A percentile compares a stretch with the other conserved stretches of the same genome.
Evolutionary conservation across 2,113 vertebrate species (phyloP).

Genomic region (Tiliqua scincoides): DNA sequence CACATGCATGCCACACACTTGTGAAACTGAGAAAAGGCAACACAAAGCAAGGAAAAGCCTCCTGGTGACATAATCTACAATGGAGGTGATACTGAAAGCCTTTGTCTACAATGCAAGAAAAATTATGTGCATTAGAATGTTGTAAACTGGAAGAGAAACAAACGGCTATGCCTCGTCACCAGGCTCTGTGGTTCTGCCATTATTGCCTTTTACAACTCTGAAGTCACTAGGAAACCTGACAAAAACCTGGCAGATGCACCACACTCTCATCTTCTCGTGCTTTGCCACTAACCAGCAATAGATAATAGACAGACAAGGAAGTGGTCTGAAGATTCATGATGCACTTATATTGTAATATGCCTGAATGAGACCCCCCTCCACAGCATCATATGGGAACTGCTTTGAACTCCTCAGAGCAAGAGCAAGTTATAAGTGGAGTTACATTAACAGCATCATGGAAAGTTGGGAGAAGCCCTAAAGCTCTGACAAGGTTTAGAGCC

Average conservation of each 20-base stretch:
- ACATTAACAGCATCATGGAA: background rate
- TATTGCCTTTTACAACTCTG: background rate
- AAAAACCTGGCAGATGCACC: background rate
- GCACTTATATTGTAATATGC: background rate
- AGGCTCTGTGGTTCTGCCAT: background rate
- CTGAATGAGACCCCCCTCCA: no score
- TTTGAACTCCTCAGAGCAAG: background rate
- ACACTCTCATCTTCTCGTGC: background rate
- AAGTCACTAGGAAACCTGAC: background rate
- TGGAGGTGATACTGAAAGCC: background rate
- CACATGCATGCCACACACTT: background rate
- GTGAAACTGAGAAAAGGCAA: background rate
- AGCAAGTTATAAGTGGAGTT: background rate
- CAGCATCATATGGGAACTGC: background rate
- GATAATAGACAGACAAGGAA: background rate
- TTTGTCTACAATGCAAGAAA: background rate
- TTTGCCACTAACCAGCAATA: background rate
- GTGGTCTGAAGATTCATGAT: background rate
- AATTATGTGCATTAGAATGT: accelerated
- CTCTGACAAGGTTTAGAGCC: background rate
- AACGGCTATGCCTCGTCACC: background rate
- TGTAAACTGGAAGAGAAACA: background rate
- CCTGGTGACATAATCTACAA: background rate
- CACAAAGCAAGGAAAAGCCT: background rate
- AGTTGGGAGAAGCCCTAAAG: background rate